Evolutionary conservation across 1,140 invertebrate species (phyloP).

Genomic region (Rhynchophorus ferrugineus): DNA sequence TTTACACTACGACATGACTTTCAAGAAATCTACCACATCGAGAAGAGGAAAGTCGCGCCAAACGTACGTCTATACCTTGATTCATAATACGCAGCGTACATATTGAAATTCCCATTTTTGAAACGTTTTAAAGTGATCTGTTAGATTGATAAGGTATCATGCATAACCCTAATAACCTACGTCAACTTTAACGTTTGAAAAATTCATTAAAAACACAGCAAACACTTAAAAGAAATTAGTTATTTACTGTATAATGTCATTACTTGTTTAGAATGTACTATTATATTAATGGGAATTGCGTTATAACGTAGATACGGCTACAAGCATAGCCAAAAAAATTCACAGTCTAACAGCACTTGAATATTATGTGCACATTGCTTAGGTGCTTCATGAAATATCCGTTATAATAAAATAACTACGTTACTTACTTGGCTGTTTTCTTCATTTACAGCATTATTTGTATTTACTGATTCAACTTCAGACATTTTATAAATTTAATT

Average conservation of each 20-base stretch:
- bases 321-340: slow-evolving; percentile 22
- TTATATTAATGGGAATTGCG: slow-evolving; percentile 8
- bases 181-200: not conserved
- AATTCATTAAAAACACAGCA: slow-evolving; percentile 5
- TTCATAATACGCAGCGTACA: slow-evolving; percentile 26
- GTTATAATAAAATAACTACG: slow-evolving; percentile 18
- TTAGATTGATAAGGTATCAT: slow-evolving; percentile 4
- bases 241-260: slow-evolving; percentile 9
- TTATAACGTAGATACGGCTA: slow-evolving; percentile 3
- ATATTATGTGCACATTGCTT: slow-evolving; percentile 39
- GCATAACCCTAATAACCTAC: slow-evolving; percentile 1
- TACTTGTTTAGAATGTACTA: slow-evolving; percentile 28
- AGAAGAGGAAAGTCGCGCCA: slow-evolving; percentile 17
- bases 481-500: slow-evolving; percentile 38
- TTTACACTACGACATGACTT: slow-evolving; percentile 23
- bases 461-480: slow-evolving; percentile 37
- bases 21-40: slow-evolving; percentile 14
- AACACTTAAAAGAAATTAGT: slow-evolving; percentile 2
- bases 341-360: slow-evolving; percentile 34
- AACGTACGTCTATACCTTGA: slow-evolving; percentile 26
- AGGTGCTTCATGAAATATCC: slow-evolving; percentile 25
- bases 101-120: slow-evolving; percentile 25
- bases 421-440: slow-evolving; percentile 38
- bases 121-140: slow-evolving; percentile 3
- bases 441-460: slow-evolving; percentile 36